phyloP scores from a whole-genome alignment of 2,888 invertebrate genomes.

The Thymelicus lineola region DNA sequence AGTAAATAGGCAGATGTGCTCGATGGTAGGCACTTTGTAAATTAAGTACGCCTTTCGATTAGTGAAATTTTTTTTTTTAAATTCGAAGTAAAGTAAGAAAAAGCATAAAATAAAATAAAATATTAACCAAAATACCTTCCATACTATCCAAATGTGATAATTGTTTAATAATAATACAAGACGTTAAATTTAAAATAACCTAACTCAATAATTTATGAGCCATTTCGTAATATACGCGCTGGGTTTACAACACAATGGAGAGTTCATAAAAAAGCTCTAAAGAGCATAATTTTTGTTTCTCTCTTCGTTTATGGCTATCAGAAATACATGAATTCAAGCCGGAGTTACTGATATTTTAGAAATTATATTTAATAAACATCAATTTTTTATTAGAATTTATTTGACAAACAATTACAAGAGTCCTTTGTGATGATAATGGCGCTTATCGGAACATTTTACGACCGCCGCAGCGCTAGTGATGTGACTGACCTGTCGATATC shows the following conservation, averaged over 20 bases:
- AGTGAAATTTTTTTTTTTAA: too few species aligned
- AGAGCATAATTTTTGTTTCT: conserved; percentile 34
- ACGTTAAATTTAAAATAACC: conserved; percentile 9
- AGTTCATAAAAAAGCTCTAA: conserved; percentile 21
- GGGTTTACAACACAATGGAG: conserved; percentile 16
- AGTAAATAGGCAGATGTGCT: too few species aligned
- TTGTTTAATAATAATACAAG: conserved; percentile 12
- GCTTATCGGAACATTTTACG: conserved; percentile 81
- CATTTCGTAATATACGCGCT: conserved; percentile 13
- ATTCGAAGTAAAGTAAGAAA: too few species aligned
- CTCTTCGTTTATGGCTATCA: conserved; percentile 24
- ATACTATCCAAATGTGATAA: neutral
- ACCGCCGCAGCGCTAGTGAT: conserved; percentile 62
- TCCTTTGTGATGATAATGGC: conserved; percentile 83
- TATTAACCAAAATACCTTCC: neutral
- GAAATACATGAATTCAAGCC: conserved; percentile 52
- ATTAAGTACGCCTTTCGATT: too few species aligned
- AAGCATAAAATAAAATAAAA: too few species aligned
- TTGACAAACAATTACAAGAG: conserved; percentile 84
- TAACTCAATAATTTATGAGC: conserved; percentile 24
- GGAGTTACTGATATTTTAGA: conserved; percentile 60
- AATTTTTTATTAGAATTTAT: conserved; percentile 83
- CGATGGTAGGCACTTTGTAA: too few species aligned
- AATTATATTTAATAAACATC: conserved; percentile 83
- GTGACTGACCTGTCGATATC: conserved; percentile 47